phyloP scores from a whole-genome alignment of 2,797 vertebrate species.

The Trachurus trachurus region DNA sequence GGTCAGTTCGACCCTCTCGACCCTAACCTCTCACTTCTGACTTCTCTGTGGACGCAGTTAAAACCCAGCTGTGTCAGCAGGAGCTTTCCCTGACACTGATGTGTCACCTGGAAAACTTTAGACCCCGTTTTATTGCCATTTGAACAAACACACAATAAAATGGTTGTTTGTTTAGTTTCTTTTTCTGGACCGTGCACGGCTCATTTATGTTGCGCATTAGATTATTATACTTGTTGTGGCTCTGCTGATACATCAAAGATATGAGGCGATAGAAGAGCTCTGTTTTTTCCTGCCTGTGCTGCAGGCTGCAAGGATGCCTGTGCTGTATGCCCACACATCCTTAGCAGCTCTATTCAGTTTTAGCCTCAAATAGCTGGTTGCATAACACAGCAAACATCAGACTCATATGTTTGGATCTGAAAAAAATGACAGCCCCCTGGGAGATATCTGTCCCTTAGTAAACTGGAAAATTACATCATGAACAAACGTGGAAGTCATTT shows the following conservation, averaged over 20 bases:
- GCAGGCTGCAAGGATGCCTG: constrained; percentile 37
- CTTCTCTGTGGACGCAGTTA: constrained; percentile 37
- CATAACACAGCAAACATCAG: constrained; percentile 51
- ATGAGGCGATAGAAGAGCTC: constrained; percentile 34
- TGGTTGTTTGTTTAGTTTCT: constrained; percentile 13
- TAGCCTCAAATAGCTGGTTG: constrained; percentile 49
- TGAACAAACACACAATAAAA: constrained; percentile 28
- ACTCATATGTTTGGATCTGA: constrained; percentile 50
- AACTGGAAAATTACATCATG: constrained; percentile 58
- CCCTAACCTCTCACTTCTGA: constrained; percentile 53
- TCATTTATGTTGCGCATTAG: constrained; percentile 45
- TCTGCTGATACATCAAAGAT: constrained; percentile 32
- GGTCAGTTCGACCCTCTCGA: constrained; percentile 82
- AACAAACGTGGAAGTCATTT: constrained; percentile 56
- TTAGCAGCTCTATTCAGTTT: constrained; percentile 29
- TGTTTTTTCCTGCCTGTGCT: constrained; percentile 35
- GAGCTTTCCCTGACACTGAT: constrained; percentile 5
- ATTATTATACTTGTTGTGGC: constrained; percentile 6
- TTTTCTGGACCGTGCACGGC: not conserved
- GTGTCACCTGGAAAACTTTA: constrained; percentile 25
- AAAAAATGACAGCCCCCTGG: constrained; percentile 8
- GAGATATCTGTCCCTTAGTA: constrained; percentile 39
- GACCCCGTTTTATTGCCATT: constrained; percentile 29
- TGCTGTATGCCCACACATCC: not conserved
- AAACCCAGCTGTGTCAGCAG: constrained; percentile 60